Conservation (phyloP, 2,888 invertebrate species). For the Diarsia dahlii region DNA sequence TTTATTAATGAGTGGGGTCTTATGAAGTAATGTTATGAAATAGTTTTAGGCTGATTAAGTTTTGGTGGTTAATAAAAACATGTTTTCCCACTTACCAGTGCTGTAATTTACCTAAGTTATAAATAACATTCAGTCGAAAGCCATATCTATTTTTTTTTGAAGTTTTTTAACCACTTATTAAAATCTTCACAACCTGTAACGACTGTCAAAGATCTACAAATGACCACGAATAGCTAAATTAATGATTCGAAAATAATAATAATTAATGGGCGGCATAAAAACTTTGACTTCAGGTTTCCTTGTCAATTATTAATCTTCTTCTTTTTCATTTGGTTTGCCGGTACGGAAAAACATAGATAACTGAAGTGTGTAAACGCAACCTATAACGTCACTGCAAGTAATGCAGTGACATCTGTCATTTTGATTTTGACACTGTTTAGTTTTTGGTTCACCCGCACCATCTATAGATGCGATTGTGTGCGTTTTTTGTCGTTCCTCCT, state of each 20-base stretch:
- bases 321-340: background rate
- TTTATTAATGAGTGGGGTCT: constrained; percentile 47
- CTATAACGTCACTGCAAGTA: no score
- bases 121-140: no score
- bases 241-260: background rate
- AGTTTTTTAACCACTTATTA: background rate
- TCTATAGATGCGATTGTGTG: no score
- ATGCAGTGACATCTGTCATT: no score
- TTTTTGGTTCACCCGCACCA: no score
- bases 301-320: no score
- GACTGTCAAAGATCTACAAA: background rate
- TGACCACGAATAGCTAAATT: background rate
- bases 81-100: constrained; percentile 7
- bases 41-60: constrained; percentile 23
- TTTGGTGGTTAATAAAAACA: constrained; percentile 15
- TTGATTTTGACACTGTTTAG: no score
- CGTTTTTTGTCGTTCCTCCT: no score
- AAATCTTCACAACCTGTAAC: background rate
- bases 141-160: background rate
- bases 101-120: background rate
- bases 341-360: background rate
- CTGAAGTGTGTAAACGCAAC: no score
- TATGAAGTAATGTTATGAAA: constrained; percentile 25
- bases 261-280: no score
- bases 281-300: no score